phyloP scores from a whole-genome alignment of 2,797 vertebrate species.

The Salarias fasciatus region DNA sequence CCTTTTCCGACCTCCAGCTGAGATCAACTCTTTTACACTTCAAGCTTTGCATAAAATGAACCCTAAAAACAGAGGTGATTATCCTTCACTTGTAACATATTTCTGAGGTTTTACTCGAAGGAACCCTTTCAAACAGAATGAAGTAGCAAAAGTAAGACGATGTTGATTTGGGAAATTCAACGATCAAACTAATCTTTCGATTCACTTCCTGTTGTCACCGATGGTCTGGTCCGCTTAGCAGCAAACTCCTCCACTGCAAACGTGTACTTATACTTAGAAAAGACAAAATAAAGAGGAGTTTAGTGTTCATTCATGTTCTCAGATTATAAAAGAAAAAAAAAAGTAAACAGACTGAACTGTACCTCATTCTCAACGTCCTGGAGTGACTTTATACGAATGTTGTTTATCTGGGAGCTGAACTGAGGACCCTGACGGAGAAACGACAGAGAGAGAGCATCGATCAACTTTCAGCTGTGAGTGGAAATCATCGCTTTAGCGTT shows the following conservation, averaged over 20 bases:
- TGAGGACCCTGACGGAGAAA: conserved; percentile 55
- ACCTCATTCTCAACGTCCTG: conserved; percentile 93
- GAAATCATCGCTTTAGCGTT: background rate
- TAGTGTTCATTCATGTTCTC: background rate
- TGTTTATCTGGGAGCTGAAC: conserved; percentile 63
- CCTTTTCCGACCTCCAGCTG: background rate
- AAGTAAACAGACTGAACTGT: too few relatives aligned
- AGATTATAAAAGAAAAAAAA: background rate
- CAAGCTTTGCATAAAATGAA: background rate
- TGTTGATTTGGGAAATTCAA: conserved; percentile 4
- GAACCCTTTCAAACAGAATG: background rate
- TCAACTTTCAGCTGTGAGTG: background rate
- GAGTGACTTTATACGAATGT: conserved; percentile 87
- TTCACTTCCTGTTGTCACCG: conserved; percentile 24
- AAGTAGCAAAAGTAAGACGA: background rate
- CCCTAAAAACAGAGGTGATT: too few relatives aligned
- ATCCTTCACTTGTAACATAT: conserved; percentile 28
- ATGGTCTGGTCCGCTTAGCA: conserved; percentile 70
- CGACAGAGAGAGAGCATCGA: background rate
- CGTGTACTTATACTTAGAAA: conserved; percentile 81
- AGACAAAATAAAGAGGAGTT: background rate
- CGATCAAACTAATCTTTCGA: conserved; percentile 48
- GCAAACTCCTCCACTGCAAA: conserved; percentile 81
- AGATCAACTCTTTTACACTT: conserved; percentile 1
- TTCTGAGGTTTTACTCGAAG: background rate